A percentile compares a stretch with the other conserved stretches of the same genome.
phyloP scores from a whole-genome alignment of 2,113 vertebrate species.

The Conger conger region DNA sequence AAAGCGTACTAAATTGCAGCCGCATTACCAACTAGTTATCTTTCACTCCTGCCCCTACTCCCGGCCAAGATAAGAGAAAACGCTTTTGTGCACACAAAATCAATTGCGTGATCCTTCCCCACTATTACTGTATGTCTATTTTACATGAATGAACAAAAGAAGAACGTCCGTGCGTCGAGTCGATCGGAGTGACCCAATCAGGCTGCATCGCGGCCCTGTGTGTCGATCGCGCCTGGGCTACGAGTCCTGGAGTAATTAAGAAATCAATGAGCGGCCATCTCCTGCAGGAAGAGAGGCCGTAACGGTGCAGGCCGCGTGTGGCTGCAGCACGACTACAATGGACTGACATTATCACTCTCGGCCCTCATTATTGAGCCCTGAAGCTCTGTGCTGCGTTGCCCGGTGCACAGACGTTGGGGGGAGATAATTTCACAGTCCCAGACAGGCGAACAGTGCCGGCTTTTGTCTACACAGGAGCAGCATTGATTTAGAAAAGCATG shows the following conservation, averaged over 20 bases:
- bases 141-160: conserved; percentile 48
- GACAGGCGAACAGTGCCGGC: conserved; percentile 28
- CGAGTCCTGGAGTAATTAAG: conserved; percentile 46
- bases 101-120: conserved; percentile 57
- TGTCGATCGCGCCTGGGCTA: background rate
- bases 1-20: background rate
- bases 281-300: conserved; percentile 31
- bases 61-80: background rate
- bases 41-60: background rate
- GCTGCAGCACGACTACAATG: conserved; percentile 33
- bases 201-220: background rate
- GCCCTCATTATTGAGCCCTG: conserved; percentile 36
- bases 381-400: conserved; percentile 25
- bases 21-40: background rate
- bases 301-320: conserved; percentile 13
- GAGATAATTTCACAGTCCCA: conserved; percentile 35
- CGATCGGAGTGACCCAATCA: conserved; percentile 5
- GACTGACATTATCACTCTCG: conserved; percentile 43
- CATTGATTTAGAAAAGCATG: conserved; percentile 27
- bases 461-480: conserved; percentile 36
- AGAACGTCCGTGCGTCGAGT: conserved; percentile 53
- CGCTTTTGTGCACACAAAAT: conserved; percentile 61
- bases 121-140: conserved; percentile 54
- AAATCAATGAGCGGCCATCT: conserved; percentile 42
- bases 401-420: conserved; percentile 3